phyloP scores from a whole-genome alignment of 2,888 invertebrate genomes.

The Sisyra terminalis region DNA sequence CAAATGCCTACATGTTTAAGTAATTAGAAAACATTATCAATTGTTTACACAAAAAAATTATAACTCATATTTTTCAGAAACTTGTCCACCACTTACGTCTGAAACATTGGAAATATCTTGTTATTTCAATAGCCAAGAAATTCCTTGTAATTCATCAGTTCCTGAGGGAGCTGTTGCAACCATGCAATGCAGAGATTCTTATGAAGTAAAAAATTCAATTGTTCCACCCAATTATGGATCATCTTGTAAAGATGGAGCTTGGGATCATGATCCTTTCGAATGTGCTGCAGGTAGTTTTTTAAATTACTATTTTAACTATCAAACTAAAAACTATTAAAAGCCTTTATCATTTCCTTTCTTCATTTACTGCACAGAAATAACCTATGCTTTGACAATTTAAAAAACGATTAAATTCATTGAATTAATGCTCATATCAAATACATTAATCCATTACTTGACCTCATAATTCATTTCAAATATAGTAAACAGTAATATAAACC shows the following conservation, averaged over 20 bases:
- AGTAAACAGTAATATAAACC: neutral
- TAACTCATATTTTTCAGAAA: constrained; percentile 6
- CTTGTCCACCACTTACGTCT: constrained; percentile 8
- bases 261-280: constrained; percentile 8
- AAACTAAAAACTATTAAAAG: no score
- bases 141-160: constrained; percentile 7
- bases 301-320: no score
- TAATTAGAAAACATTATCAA: neutral
- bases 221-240: neutral
- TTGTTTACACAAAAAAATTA: neutral
- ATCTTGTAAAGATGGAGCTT: constrained; percentile 8
- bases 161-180: constrained; percentile 9
- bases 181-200: constrained; percentile 9
- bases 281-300: constrained; percentile 9
- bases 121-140: neutral
- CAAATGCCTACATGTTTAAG: neutral
- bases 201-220: neutral
- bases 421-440: neutral
- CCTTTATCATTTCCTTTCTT: no score
- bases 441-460: neutral
- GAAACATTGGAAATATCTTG: constrained; percentile 7
- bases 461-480: neutral
- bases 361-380: no score
- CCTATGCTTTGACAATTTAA: no score
- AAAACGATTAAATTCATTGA: neutral